Conservation (phyloP, 2,888 invertebrate species). For the Agrotis clavis region DNA sequence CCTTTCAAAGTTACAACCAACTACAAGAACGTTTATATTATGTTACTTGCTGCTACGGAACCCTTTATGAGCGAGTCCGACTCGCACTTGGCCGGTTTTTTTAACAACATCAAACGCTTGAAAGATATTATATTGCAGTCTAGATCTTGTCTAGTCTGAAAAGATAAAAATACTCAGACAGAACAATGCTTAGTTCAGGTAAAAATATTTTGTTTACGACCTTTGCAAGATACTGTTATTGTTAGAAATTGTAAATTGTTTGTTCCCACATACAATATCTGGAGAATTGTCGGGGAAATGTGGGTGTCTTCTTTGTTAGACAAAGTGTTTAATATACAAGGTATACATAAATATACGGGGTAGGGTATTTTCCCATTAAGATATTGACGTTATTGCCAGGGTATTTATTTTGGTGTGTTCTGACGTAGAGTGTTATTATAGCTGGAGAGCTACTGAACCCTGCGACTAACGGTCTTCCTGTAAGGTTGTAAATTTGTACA, state of each 20-base stretch:
- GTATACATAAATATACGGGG: neutral
- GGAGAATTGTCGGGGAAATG: neutral
- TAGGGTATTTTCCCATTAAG: neutral
- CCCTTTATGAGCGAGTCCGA: too few species aligned
- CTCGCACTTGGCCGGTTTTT: too few species aligned
- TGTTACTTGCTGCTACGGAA: too few species aligned
- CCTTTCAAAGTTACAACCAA: too few species aligned
- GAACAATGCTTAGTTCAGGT: conserved; percentile 14
- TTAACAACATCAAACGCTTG: conserved; percentile 16
- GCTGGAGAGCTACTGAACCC: too few species aligned
- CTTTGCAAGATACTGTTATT: conserved; percentile 10
- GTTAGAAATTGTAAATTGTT: conserved; percentile 15
- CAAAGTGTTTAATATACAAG: neutral
- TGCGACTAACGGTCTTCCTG: too few species aligned
- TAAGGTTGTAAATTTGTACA: too few species aligned
- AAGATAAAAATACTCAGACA: conserved; percentile 34
- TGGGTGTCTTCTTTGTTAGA: conserved; percentile 23
- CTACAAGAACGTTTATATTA: too few species aligned
- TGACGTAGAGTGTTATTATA: neutral
- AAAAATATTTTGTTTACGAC: conserved; percentile 29
- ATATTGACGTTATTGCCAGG: neutral
- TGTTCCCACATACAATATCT: neutral
- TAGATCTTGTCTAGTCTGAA: conserved; percentile 21
- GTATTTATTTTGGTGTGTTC: neutral
- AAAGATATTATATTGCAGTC: neutral